Evolutionary conservation across 2,888 invertebrate genomes (phyloP).

Genomic region (Selenia dentaria): DNA sequence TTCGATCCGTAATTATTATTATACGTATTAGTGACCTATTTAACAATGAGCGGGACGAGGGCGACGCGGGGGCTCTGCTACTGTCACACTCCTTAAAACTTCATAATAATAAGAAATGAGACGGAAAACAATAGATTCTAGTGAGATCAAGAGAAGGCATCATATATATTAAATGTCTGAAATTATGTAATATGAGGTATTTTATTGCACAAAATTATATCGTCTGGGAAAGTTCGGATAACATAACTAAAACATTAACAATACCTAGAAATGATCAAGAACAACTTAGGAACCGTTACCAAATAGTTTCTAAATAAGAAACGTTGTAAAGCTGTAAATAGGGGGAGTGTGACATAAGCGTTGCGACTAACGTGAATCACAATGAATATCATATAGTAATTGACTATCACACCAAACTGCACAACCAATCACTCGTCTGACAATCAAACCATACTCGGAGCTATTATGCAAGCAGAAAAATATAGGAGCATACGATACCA

Average conservation of each 20-base stretch:
- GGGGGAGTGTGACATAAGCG: constrained; percentile 47
- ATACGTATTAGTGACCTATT: constrained; percentile 71
- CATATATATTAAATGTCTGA: not conserved
- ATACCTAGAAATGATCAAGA: constrained; percentile 3
- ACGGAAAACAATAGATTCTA: constrained; percentile 11
- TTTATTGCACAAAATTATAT: constrained; percentile 21
- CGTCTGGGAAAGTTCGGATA: constrained; percentile 10
- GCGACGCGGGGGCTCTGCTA: constrained; percentile 51
- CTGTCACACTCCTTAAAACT: constrained; percentile 36
- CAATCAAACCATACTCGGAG: constrained; percentile 30
- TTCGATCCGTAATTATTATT: constrained; percentile 69
- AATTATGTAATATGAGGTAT: not conserved
- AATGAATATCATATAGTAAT: constrained; percentile 74
- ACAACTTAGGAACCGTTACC: constrained; percentile 9
- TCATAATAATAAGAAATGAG: not conserved
- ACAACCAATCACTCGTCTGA: constrained; percentile 36
- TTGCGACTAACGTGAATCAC: constrained; percentile 31
- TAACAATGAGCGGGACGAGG: constrained; percentile 58
- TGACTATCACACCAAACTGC: constrained; percentile 71
- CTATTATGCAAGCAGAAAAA: constrained; percentile 26
- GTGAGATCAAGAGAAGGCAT: constrained; percentile 12
- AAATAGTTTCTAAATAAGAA: constrained; percentile 2
- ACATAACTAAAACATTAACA: constrained; percentile 10
- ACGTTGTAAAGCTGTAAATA: not conserved
- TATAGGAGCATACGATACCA: not conserved